Evolutionary conservation across 2,113 vertebrate genomes (phyloP).

Genomic region (Furnarius figulus): DNA sequence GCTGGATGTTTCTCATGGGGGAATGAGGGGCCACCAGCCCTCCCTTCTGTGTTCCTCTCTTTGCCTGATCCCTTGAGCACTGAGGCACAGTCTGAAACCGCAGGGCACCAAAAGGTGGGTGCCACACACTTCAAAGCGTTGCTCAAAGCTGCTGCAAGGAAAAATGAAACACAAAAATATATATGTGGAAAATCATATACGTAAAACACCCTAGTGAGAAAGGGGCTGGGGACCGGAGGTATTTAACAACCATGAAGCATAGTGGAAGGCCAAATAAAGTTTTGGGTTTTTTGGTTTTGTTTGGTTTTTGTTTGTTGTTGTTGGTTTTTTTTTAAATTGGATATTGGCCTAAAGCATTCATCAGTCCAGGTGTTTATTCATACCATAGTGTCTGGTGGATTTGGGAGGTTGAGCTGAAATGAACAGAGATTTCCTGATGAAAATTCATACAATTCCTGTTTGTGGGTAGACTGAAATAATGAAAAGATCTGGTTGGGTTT

Average conservation of each 20-base stretch:
- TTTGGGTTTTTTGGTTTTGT: too few species aligned
- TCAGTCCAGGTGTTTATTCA: neutral
- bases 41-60: neutral
- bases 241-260: neutral
- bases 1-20: neutral
- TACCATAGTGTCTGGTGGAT: neutral
- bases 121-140: neutral
- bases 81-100: neutral
- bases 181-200: neutral
- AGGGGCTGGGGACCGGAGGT: neutral
- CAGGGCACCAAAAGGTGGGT: neutral
- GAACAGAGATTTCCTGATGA: neutral
- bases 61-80: neutral
- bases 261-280: neutral
- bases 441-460: neutral
- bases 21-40: neutral
- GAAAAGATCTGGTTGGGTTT: too few species aligned
- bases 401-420: neutral
- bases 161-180: neutral
- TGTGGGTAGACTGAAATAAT: neutral
- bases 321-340: too few species aligned
- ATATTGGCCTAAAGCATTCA: neutral
- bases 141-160: neutral
- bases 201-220: neutral
- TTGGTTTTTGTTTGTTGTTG: too few species aligned